Evolutionary conservation across 2,113 vertebrate genomes (phyloP), one percentile per base, ranked within the genome.

Genomic region (Struthio camelus): DNA sequence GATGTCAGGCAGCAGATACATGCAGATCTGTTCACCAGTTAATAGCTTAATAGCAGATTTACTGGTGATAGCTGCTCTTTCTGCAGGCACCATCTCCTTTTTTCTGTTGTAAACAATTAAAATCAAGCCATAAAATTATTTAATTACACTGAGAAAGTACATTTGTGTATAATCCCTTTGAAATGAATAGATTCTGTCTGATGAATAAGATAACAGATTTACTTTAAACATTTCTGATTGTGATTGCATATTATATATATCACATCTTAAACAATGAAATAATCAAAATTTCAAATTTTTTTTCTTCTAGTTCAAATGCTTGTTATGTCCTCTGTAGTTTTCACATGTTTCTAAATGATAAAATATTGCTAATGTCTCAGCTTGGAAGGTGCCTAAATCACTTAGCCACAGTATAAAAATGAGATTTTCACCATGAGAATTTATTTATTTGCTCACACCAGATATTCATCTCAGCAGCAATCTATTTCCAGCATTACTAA

Each of bases 371-470:
- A 28, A 87, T 36, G 81, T 87, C 42, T 91, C 20, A 89, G 6
- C 18, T 67, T 27, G 34, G 32, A 86, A 84, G n/a, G 7, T 51
- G 67, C 24, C 54, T 81, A 38, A 62, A 46, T 54, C 65, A 71
- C 77, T 78, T 84, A 71, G 9, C 23, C 24, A 27, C 13, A 16
- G 44, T 14, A 46, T 16, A 79, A 91, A 91, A 93, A 54, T 32
- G 3, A 71, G 46, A 18, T 89, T 78, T 95, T 84, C 36, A 42
- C 40, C 30, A 27, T 75, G 14, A 89, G 48, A 80, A 62, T 89
- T 51, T 80, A 28, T 89, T 83, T 84, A 75, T 94, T 96, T 94
- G 30, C 65, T 89, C 34, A 87, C 59, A 62, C 9, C 73, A 84
- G 36, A 85, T 88, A 77, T 90, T 93, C 89, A 91, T 5, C 25